Evolutionary conservation across 2,888 invertebrate species (phyloP).

Genomic region (Cerastis leucographa): DNA sequence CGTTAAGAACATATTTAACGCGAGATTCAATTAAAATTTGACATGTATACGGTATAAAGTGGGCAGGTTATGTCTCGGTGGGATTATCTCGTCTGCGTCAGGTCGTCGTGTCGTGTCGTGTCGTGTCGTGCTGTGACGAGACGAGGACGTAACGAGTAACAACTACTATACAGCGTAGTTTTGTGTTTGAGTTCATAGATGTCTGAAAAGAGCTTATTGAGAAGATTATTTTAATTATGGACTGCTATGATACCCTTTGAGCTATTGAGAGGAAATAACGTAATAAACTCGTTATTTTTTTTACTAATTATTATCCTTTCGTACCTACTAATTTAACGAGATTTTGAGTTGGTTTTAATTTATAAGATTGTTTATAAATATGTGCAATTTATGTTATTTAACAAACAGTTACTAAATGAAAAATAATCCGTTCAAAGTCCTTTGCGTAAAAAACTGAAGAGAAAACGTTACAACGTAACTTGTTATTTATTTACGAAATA

Average conservation of each 20-base stretch:
- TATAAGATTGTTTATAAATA: not conserved
- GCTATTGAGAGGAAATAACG: not conserved
- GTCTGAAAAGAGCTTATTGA: constrained; percentile 8
- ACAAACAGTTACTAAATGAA: not conserved
- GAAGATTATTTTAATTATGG: constrained; percentile 7
- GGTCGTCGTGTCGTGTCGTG: constrained; percentile 16
- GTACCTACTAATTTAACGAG: too few species aligned
- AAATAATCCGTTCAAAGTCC: not conserved
- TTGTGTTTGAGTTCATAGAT: constrained; percentile 33
- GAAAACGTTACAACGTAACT: not conserved
- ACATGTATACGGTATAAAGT: constrained; percentile 80
- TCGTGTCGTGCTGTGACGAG: constrained; percentile 17
- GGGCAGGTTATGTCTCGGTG: constrained; percentile 60
- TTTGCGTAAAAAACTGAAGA: not conserved
- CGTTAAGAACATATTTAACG: constrained; percentile 82
- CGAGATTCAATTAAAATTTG: constrained; percentile 85
- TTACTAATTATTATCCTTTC: too few species aligned
- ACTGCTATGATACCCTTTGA: too few species aligned
- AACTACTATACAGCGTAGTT: not conserved
- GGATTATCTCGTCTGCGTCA: constrained; percentile 63
- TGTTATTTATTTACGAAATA: constrained; percentile 22
- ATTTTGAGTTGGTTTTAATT: not conserved
- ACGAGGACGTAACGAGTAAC: constrained; percentile 25
- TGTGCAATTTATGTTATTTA: not conserved
- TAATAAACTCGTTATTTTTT: not conserved